Conservation (phyloP, 2,888 invertebrate species). For the Prionchulus punctatus region DNA sequence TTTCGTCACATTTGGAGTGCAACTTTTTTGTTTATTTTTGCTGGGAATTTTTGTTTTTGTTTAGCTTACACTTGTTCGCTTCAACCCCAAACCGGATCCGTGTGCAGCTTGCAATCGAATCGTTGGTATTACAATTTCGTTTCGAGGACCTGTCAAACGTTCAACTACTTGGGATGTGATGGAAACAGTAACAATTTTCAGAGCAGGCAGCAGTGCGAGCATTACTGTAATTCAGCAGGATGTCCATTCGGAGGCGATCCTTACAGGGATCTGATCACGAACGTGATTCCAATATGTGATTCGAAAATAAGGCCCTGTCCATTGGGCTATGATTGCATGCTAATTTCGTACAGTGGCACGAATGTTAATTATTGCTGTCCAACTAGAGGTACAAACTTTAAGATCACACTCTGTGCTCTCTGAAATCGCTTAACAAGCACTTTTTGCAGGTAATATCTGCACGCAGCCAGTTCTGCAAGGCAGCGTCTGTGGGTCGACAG, state of each 20-base stretch:
- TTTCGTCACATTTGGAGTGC: background rate
- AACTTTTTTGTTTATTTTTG: too few species aligned
- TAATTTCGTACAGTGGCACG: background rate
- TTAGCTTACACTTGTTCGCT: slow-evolving; percentile 29
- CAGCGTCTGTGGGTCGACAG: background rate
- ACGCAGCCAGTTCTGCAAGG: background rate
- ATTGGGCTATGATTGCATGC: slow-evolving; percentile 1
- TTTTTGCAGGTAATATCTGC: slow-evolving; percentile 1
- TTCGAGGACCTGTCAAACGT: slow-evolving; percentile 19
- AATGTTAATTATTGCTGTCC: slow-evolving; percentile 5
- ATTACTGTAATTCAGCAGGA: slow-evolving; percentile 21
- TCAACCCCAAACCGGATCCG: slow-evolving; percentile 25
- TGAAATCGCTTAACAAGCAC: too few species aligned
- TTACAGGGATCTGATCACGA: slow-evolving; percentile 23
- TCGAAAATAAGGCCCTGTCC: slow-evolving; percentile 15
- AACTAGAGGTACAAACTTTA: slow-evolving; percentile 1
- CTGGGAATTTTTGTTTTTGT: too few species aligned
- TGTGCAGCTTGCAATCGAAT: slow-evolving; percentile 26
- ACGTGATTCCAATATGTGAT: slow-evolving; percentile 26
- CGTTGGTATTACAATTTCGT: slow-evolving; percentile 23
- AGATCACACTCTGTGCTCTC: background rate
- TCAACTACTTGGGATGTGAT: slow-evolving; percentile 26
- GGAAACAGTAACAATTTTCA: slow-evolving; percentile 30
- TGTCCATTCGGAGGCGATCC: slow-evolving; percentile 27
- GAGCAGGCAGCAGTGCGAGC: slow-evolving; percentile 24